Evolutionary conservation across 2,113 vertebrate genomes (phyloP).

Genomic region (Callithrix jacchus): DNA sequence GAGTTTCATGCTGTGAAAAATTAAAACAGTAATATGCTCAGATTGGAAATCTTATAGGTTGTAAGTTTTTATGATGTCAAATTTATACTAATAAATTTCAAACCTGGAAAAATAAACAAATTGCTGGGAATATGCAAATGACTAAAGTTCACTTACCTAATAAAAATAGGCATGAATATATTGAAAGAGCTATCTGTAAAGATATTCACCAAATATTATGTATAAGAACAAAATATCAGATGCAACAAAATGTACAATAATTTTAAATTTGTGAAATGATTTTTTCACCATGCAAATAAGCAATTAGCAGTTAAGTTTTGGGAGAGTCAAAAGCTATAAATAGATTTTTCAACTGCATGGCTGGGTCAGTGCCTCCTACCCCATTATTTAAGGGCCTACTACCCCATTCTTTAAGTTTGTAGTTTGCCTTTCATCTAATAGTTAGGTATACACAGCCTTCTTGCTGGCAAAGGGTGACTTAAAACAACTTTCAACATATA

Average conservation of each 20-base stretch:
- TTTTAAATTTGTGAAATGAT: neutral
- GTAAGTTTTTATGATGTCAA: neutral
- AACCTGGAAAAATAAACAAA: neutral
- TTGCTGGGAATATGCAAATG: neutral
- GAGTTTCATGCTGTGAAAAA: neutral
- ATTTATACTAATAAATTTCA: neutral
- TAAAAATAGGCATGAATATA: neutral
- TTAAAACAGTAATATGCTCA: neutral
- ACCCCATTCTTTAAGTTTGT: neutral
- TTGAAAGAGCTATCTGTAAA: neutral
- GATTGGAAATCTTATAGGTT: neutral
- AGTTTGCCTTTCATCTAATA: neutral
- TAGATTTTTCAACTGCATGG: neutral
- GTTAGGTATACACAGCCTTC: neutral
- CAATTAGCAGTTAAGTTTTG: neutral
- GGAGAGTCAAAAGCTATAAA: neutral
- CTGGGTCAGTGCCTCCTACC: no score
- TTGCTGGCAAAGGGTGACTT: neutral
- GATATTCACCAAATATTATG: neutral
- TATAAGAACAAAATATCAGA: neutral
- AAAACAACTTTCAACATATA: neutral
- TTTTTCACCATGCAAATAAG: neutral
- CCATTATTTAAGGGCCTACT: neutral
- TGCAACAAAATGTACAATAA: neutral
- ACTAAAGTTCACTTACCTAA: neutral